phyloP scores from a whole-genome alignment of 2,888 invertebrate species.

The Sinhomidia bicolor region DNA sequence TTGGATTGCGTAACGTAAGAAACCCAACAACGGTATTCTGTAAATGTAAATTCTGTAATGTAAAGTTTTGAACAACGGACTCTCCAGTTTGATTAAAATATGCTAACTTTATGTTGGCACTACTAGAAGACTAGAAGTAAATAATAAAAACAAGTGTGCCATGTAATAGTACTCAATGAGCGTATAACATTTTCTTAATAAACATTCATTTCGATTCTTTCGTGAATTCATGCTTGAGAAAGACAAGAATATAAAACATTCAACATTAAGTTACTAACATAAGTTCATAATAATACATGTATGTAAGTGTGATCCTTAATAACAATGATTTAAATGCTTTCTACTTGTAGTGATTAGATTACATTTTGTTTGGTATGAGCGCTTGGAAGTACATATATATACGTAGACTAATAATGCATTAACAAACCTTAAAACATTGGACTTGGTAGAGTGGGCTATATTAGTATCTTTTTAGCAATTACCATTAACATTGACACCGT shows the following conservation, averaged over 20 bases:
- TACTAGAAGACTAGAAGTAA: constrained; percentile 4
- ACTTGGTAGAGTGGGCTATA: background rate
- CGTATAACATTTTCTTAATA: background rate
- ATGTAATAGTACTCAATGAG: constrained; percentile 5
- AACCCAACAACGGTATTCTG: background rate
- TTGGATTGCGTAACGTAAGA: background rate
- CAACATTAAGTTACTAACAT: background rate
- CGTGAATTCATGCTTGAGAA: background rate
- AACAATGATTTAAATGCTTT: background rate
- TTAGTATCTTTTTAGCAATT: background rate
- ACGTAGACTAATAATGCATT: background rate
- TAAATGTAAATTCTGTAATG: background rate
- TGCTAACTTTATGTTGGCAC: background rate
- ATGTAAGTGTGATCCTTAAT: background rate
- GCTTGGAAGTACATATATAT: background rate
- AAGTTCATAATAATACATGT: background rate
- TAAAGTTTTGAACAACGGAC: background rate
- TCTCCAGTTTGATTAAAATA: background rate
- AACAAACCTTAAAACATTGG: background rate
- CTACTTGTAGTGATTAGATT: background rate
- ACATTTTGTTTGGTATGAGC: constrained; percentile 3
- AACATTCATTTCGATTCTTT: constrained; percentile 3
- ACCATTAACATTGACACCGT: background rate
- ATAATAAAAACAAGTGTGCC: background rate
- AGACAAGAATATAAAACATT: constrained; percentile 8